Evolutionary conservation across 2,888 invertebrate genomes (phyloP).

Genomic region (Drosophila affinis): DNA sequence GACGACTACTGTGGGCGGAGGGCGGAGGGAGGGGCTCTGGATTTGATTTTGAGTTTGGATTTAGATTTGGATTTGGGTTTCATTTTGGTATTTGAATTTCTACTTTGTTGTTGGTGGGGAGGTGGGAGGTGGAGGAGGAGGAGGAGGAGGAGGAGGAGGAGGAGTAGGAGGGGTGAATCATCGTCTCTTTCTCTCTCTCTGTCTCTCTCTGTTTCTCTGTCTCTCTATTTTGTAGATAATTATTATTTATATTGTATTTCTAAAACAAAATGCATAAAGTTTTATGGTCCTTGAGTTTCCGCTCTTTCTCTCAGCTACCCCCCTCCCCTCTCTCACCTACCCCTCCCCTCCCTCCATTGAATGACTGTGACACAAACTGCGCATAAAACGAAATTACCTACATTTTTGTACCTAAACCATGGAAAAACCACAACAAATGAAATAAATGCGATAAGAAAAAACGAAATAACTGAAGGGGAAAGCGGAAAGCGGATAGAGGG

Average conservation of each 20-base stretch:
- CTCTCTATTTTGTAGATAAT: constrained; percentile 57
- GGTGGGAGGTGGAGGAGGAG: no score
- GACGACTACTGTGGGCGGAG: constrained; percentile 10
- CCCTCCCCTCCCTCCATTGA: constrained; percentile 14
- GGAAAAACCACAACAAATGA: constrained; percentile 24
- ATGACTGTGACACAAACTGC: constrained; percentile 54
- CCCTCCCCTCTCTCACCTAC: constrained; percentile 22
- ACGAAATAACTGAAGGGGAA: constrained; percentile 1
- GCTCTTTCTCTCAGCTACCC: neutral
- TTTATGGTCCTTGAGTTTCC: constrained; percentile 57
- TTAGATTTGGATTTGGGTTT: neutral
- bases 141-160: neutral
- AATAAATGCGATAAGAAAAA: constrained; percentile 40
- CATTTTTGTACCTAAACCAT: constrained; percentile 52
- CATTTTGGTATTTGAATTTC: constrained; percentile 31
- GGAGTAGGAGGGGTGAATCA: no score
- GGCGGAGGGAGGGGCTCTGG: neutral
- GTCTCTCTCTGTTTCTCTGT: neutral
- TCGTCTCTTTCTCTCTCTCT: neutral
- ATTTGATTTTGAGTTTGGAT: constrained; percentile 14
- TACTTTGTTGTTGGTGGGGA: neutral
- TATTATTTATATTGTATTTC: constrained; percentile 80
- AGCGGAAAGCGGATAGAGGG: neutral
- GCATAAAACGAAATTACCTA: constrained; percentile 74
- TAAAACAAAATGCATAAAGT: constrained; percentile 78